Percentiles rank a stretch among this genome's conserved stretches.
Conservation (phyloP, 2,888 invertebrate species). For the Acanthopleura granulata region DNA sequence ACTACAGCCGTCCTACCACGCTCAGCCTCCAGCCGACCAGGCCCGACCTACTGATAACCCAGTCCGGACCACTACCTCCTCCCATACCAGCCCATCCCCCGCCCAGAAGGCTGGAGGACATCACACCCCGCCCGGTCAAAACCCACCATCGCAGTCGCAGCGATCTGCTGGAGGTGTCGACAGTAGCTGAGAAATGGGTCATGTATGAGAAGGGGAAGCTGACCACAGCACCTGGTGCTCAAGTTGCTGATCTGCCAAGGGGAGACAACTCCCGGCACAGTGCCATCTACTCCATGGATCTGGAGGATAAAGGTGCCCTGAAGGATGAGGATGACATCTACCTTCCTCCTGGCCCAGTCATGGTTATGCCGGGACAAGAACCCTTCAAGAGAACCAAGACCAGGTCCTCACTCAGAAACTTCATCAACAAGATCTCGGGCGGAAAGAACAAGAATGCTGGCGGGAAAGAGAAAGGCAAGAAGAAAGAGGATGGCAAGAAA, state of each 20-base stretch:
- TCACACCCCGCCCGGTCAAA: neutral
- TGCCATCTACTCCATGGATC: constrained; percentile 51
- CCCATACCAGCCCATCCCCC: neutral
- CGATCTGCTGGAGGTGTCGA: constrained; percentile 50
- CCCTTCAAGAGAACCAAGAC: constrained; percentile 36
- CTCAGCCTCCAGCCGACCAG: neutral
- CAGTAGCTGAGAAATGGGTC: constrained; percentile 49
- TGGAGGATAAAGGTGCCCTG: constrained; percentile 48
- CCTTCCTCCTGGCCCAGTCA: constrained; percentile 43
- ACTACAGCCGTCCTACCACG: neutral
- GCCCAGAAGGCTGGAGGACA: neutral
- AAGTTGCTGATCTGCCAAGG: constrained; percentile 22
- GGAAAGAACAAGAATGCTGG: constrained; percentile 6
- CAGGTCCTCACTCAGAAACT: constrained; percentile 47
- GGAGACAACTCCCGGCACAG: constrained; percentile 45
- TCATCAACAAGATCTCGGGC: constrained; percentile 52
- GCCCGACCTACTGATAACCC: neutral
- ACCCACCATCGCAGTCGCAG: constrained; percentile 48
- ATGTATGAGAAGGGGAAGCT: constrained; percentile 47
- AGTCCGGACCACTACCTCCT: neutral
- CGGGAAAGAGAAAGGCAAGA: constrained; percentile 17
- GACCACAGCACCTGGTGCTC: constrained; percentile 24
- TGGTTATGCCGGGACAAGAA: constrained; percentile 36
- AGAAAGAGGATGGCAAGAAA: constrained; percentile 13
- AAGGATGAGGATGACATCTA: constrained; percentile 39